A percentile compares a stretch with the other conserved stretches of the same genome.
Evolutionary conservation across 2,113 vertebrate genomes (phyloP).

Genomic region (Albula glossodonta): DNA sequence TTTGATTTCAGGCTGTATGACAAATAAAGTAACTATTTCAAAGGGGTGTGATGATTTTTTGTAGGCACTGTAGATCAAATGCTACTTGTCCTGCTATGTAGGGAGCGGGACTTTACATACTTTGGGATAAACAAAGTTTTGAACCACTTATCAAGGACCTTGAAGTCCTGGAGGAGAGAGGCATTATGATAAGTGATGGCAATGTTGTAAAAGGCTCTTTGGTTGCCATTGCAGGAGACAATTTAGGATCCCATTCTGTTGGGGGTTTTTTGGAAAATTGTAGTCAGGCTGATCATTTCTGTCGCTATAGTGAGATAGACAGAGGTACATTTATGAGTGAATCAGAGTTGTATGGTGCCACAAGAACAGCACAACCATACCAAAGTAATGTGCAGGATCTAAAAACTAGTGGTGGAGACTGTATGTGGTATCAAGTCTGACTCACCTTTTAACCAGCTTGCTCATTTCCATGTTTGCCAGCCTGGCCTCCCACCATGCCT

Average conservation of each 20-base stretch:
- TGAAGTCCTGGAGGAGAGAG: conserved; percentile 23
- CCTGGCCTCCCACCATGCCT: conserved; percentile 20
- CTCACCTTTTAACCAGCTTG: conserved; percentile 18
- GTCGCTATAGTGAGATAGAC: conserved; percentile 20
- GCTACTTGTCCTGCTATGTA: conserved; percentile 24
- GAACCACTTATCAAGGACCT: conserved; percentile 27
- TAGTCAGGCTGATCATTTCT: conserved; percentile 23
- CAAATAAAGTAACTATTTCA: too few relatives aligned
- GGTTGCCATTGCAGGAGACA: not conserved
- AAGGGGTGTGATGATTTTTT: too few relatives aligned
- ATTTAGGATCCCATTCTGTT: conserved; percentile 16
- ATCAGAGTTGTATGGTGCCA: conserved; percentile 1
- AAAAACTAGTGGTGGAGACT: not conserved
- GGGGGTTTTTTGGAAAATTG: conserved; percentile 27
- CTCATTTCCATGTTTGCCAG: conserved; percentile 29
- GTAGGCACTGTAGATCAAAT: conserved; percentile 13
- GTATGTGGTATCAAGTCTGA: conserved; percentile 23
- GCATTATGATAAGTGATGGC: conserved; percentile 12
- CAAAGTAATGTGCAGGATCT: conserved; percentile 12
- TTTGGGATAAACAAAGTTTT: conserved; percentile 35
- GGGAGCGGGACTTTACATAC: conserved; percentile 28
- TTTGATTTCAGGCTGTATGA: too few relatives aligned
- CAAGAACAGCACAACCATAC: conserved; percentile 8
- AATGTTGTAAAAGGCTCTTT: not conserved
- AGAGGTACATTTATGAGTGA: not conserved